Base-by-base conservation (phyloP, 2,797 vertebrate genomes). In the Molossus molossus region DNA sequence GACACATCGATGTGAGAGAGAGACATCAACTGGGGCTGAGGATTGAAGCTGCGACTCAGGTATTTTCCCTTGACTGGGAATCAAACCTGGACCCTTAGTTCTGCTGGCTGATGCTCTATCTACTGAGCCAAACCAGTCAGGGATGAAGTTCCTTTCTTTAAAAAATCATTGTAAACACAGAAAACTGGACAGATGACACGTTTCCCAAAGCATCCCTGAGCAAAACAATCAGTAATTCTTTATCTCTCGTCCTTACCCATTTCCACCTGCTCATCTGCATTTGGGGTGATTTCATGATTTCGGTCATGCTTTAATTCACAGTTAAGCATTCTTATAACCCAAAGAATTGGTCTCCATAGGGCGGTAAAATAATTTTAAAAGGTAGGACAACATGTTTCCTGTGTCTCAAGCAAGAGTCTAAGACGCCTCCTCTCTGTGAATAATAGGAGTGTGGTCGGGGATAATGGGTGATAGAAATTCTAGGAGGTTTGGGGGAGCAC, bases 311-410 rank as follows among this genome's bases (percentile, higher is more conserved):
- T 62, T 64, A 23, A 91, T 88, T 82, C 29, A 86, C 33, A 33
- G 27, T 18, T 90, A 70, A 94, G 17, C 18, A 64, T 93, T 83
- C 40, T 77, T 88, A 1, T 76, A 81, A 91, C 0, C n/a, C 40
- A 92, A 84, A 67, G 25, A 27, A 72, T 27, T 48, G 58, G 8
- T 57, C 45, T 87, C 69, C 58, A 50, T 9, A 60, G 14, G 29
- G 45, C 45, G 84, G 20, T 90, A 70, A 79, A 85, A 87, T 79
- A 53, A 87, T 50, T 89, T 11, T 18, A 76, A 73, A 90, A 85
- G 10, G 37, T 48, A 64, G 2, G 4, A 90, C 23, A 53, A 29
- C 1, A 1, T 70, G 50, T 27, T 86, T 60, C 17, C 33, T 77
- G 23, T 0, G 18, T 64, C 37, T 18, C 10, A 81, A 15, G 76